These are phyloP conservation scores for Habroteleia sp. DNA, from an alignment of 2,888 invertebrate genomes.

Conservation along the genomic window DNA sequence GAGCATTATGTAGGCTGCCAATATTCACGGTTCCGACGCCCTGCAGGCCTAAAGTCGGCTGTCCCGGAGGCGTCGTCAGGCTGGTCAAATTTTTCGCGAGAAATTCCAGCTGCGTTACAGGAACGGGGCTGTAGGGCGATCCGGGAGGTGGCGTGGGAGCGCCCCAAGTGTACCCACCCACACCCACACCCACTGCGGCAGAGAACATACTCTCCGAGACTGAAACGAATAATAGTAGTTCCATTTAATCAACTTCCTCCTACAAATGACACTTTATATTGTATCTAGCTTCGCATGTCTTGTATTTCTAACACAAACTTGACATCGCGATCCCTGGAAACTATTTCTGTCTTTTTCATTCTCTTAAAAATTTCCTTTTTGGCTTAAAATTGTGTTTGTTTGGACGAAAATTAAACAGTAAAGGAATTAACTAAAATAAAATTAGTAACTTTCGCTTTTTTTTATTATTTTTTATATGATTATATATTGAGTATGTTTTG, in stretches of 20 bases:
- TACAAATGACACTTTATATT: background rate
- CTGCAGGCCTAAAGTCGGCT: constrained; percentile 77
- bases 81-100: constrained; percentile 81
- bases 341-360: no score
- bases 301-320: background rate
- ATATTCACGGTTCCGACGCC: constrained; percentile 76
- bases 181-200: constrained; percentile 81
- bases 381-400: no score
- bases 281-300: background rate
- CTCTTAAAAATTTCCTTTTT: no score
- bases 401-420: no score
- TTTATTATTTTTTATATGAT: no score
- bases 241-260: constrained; percentile 17
- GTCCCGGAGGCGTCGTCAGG: constrained; percentile 74
- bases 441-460: no score
- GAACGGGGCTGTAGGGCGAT: constrained; percentile 86
- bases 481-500: no score
- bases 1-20: constrained; percentile 77
- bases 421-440: no score
- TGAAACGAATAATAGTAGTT: constrained; percentile 71
- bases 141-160: constrained; percentile 86
- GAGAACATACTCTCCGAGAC: constrained; percentile 87
- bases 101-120: constrained; percentile 86
- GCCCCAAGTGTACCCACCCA: constrained; percentile 83
- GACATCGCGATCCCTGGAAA: no score